Base-by-base conservation (phyloP, 2,888 invertebrate species). In the Labia minor region DNA sequence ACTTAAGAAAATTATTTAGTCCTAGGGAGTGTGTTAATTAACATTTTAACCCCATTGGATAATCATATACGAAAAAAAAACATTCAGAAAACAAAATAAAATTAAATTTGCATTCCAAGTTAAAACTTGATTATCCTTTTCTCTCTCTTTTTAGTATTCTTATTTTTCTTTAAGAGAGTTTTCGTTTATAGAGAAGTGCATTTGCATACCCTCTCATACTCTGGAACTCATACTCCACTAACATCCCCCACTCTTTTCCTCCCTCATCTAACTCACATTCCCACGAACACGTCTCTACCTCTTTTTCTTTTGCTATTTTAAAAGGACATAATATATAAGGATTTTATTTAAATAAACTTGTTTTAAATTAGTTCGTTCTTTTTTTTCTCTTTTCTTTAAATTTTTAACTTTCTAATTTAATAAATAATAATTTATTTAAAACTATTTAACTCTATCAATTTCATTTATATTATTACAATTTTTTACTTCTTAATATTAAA, bases 31-130 rank as follows among this genome's bases (percentile, higher is more conserved):
- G 49, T 49, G 49, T 49, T 49, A 49, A 49, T 49, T 49, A 49
- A 49, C 49, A 49, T 49, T 49, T 49, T 49, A 49, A 49, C 49
- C 49, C 49, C 49, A 49, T 49, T 49, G 49, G 49, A 49, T 49
- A 49, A 49, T 49, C 49, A 49, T 49, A 49, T 4, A 49, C 4
- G 14, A 49, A n/a, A 14, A 49, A 49, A 49, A 49, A n/a, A 49
- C 26, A 26, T 3, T 8, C 26, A 26, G 16, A 49, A 49, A 49
- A 49, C 49, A 49, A 49, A 49, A 49, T 49, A 16, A 49, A 49
- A 49, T 49, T 49, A 49, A 49, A 49, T 49, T 49, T 49, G 49
- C 49, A 49, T 49, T 49, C 49, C 49, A 49, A 49, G 49, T 49
- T 49, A 49, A 49, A 49, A 49, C 49, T 49, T 49, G 49, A 49